A percentile compares a stretch with the other conserved stretches of the same genome.
Conservation (phyloP, 2,888 invertebrate genomes). For the Hipparchia sbordonii region DNA sequence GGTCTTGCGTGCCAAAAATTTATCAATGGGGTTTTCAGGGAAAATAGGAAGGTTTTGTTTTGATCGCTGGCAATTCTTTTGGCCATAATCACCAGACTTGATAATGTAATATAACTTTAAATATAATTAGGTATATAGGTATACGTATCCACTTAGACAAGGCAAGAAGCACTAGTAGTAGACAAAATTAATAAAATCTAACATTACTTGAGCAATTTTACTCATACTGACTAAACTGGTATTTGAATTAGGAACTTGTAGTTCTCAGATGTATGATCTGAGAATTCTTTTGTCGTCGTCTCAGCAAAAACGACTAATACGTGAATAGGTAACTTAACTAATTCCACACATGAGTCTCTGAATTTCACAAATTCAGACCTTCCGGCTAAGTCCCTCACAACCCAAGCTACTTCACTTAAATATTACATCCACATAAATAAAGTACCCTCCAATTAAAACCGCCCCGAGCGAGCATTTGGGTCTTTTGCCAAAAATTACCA, state of each 20-base stretch:
- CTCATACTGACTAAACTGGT: too few species aligned
- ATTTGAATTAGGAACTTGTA: too few species aligned
- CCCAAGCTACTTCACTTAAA: conserved; percentile 1
- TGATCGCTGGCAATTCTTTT: conserved; percentile 7
- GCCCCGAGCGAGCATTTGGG: conserved; percentile 30
- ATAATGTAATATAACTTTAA: too few species aligned
- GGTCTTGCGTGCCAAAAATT: conserved; percentile 54
- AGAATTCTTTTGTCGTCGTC: too few species aligned
- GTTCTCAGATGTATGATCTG: too few species aligned
- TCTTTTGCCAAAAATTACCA: conserved; percentile 35
- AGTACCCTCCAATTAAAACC: conserved; percentile 34
- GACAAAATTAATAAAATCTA: too few species aligned
- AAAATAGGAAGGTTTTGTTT: conserved; percentile 15
- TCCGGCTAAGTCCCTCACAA: background rate
- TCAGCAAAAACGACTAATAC: background rate
- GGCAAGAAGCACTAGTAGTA: too few species aligned
- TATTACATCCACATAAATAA: conserved; percentile 20
- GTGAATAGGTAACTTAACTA: background rate
- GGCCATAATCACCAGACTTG: too few species aligned
- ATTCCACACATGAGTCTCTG: background rate
- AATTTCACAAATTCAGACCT: conserved; percentile 3
- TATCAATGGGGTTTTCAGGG: conserved; percentile 46
- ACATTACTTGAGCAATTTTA: too few species aligned
- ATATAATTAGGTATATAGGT: too few species aligned
- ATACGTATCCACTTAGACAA: too few species aligned